Base-by-base conservation (phyloP, 1,140 invertebrate genomes). In the Drosophila carrolli region DNA sequence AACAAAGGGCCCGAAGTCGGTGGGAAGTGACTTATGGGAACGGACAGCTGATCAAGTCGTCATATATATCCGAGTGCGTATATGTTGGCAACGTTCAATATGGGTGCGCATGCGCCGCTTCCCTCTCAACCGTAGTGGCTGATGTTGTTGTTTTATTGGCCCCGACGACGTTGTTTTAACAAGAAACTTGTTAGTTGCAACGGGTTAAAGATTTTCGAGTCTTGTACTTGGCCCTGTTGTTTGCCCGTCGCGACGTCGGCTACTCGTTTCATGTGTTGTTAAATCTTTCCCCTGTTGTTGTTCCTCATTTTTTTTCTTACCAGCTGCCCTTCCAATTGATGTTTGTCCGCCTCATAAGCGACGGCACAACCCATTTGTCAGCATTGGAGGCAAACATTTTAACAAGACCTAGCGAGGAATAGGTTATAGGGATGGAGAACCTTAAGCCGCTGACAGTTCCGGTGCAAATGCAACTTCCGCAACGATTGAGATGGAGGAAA, bases 131-230 rank as follows among this genome's bases (percentile, higher is more conserved):
- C 50, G 60, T 7, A 7, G 29, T 32, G 29, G 29, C 8, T 32
- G 29, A 8, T 32, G 29, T 32, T 32, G 29, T 75, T 86, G 79
- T 60, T 81, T 89, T 89, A 81, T 89, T 89, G 76, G 80, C 71
- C 68, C 77, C 43, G 43, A 44, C 29, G 50, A 40, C 76, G 81
- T 89, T 89, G 84, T 84, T 78, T 89, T 89, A 89, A 89, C 77
- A 71, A 89, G 84, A 89, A 89, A 89, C 84, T 89, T 89, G 84
- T 89, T 89, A 89, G 84, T 89, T 89, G 84, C 84, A 89, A 72
- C 84, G 84, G 84, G 84, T 78, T 89, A 73, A 74, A 55, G 55
- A 66, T 63, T 58, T 58, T 71, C 68, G 53, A 59, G 62, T 38
- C 53, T 56, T 77, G 74, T 76, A 58, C 10, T 74, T 50, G 53